Conservation (phyloP, 35 echinoderm and acorn worm genomes). For the Hemicentrotus pulcherrimus region DNA sequence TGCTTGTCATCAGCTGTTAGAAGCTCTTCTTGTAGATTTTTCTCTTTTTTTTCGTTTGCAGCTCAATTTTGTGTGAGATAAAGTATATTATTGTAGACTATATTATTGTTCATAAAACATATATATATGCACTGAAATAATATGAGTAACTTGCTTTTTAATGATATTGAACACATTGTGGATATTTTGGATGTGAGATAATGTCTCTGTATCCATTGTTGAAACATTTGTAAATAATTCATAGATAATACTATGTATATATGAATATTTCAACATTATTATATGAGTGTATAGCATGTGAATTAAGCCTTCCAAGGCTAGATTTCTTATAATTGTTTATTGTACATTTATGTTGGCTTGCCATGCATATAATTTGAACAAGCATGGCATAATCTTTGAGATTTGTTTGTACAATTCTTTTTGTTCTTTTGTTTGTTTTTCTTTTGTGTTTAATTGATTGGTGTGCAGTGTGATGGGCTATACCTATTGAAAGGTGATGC, state of each 20-base stretch:
- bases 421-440: not conserved
- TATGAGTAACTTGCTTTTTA: not conserved
- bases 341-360: not conserved
- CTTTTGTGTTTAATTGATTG: not conserved
- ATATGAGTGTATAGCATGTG: not conserved
- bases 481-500: not conserved
- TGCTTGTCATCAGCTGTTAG: not conserved
- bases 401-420: not conserved
- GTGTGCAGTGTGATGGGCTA: not conserved
- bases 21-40: not conserved
- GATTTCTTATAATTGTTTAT: not conserved
- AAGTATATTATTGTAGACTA: not conserved
- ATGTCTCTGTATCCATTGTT: not conserved
- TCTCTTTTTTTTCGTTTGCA: not conserved
- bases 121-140: conserved; percentile 29
- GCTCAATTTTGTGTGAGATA: not conserved
- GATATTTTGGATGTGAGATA: not conserved
- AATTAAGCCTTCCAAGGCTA: not conserved
- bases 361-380: not conserved
- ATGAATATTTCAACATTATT: conserved; percentile 5
- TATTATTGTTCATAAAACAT: not conserved
- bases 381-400: not conserved
- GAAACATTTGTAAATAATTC: conserved; percentile 30
- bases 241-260: conserved; percentile 21
- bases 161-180: not conserved